Evolutionary conservation across 1,140 invertebrate species (phyloP).

Genomic region (Drosophila guanche): DNA sequence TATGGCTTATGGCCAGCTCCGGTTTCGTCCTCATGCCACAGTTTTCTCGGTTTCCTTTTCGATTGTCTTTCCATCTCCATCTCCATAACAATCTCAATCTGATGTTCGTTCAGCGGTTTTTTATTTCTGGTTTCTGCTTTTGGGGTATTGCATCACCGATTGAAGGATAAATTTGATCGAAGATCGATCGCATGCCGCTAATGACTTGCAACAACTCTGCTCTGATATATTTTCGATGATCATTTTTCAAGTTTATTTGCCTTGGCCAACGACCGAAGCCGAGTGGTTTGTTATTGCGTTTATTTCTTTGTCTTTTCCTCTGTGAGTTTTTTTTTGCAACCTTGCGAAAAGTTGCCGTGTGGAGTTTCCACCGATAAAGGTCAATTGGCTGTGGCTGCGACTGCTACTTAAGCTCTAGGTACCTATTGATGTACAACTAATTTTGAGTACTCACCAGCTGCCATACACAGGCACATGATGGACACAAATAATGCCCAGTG

Average conservation of each 20-base stretch:
- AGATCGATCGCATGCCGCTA: slow-evolving; percentile 60
- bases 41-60: slow-evolving; percentile 30
- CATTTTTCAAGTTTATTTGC: slow-evolving; percentile 62
- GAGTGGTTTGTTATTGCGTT: slow-evolving; percentile 3
- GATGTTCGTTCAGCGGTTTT: too few species aligned
- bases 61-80: background rate
- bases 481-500: slow-evolving; percentile 66
- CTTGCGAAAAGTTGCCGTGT: slow-evolving; percentile 53
- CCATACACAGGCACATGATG: slow-evolving; percentile 70
- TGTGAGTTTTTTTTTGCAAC: slow-evolving; percentile 28
- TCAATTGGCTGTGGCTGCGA: slow-evolving; percentile 20
- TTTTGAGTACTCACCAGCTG: slow-evolving; percentile 71
- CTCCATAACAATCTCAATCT: background rate
- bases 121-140: slow-evolving; percentile 12
- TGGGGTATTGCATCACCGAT: slow-evolving; percentile 34
- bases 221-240: slow-evolving; percentile 17
- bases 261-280: slow-evolving; percentile 62
- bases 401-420: slow-evolving; percentile 29
- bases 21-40: slow-evolving; percentile 69
- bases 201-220: slow-evolving; percentile 40
- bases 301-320: slow-evolving; percentile 10
- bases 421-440: background rate
- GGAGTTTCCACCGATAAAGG: slow-evolving; percentile 61
- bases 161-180: slow-evolving; percentile 17
- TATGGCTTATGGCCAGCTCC: slow-evolving; percentile 44